Percentiles rank a stretch among this genome's conserved stretches.
phyloP scores from a whole-genome alignment of 1,140 invertebrate genomes.

The Vollenhovia emeryi region DNA sequence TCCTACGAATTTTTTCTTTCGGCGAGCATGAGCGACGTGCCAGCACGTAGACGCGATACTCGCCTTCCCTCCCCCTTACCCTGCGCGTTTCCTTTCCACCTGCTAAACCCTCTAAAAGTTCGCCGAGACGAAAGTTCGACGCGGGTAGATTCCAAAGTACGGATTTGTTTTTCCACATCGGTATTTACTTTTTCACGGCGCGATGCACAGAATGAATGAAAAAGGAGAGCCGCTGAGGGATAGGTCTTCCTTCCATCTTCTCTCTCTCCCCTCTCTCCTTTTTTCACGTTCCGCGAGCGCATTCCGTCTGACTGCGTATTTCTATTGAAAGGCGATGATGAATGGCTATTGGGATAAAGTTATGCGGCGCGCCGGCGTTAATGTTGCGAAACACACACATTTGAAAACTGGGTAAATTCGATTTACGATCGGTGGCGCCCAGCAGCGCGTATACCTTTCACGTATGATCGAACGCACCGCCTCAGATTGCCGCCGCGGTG shows the following conservation, averaged over 20 bases:
- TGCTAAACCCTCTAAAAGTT: constrained; percentile 69
- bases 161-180: constrained; percentile 82
- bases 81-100: constrained; percentile 38
- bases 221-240: constrained; percentile 54
- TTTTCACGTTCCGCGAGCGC: constrained; percentile 29
- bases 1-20: constrained; percentile 63
- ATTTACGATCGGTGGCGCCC: constrained; percentile 71
- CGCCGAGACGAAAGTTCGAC: constrained; percentile 74
- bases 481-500: constrained; percentile 46
- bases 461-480: constrained; percentile 34
- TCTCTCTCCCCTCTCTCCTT: background rate
- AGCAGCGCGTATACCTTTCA: constrained; percentile 30
- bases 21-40: constrained; percentile 52
- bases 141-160: constrained; percentile 76
- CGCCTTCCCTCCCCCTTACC: background rate
- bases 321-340: constrained; percentile 80
- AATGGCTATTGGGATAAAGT: constrained; percentile 84
- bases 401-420: constrained; percentile 80
- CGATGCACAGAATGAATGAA: constrained; percentile 73
- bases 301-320: constrained; percentile 76
- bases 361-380: constrained; percentile 79
- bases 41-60: constrained; percentile 61
- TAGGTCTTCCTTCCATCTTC: background rate
- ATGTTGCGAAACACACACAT: constrained; percentile 80
- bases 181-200: constrained; percentile 80